Percentiles rank a stretch among this genome's conserved stretches.
phyloP scores from a whole-genome alignment of 2,888 invertebrate species.

The Lathronympha strigana region DNA sequence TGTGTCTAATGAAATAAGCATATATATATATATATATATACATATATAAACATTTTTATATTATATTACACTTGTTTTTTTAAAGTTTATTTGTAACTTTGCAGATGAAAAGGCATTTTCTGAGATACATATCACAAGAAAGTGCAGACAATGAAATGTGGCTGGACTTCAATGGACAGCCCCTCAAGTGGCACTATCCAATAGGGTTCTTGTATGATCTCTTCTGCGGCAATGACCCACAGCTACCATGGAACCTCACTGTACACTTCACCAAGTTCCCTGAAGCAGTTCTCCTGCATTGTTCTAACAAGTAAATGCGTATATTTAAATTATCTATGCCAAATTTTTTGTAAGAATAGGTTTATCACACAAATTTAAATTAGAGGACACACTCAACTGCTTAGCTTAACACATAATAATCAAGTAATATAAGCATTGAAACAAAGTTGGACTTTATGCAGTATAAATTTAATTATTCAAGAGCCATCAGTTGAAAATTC shows the following conservation, averaged over 20 bases:
- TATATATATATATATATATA: neutral
- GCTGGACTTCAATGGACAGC: slow-evolving; percentile 96
- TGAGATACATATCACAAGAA: slow-evolving; percentile 91
- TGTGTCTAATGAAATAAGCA: neutral
- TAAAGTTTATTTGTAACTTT: slow-evolving; percentile 46
- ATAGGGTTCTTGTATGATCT: slow-evolving; percentile 97
- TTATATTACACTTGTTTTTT: neutral
- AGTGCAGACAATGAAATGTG: slow-evolving; percentile 95
- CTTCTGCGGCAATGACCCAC: slow-evolving; percentile 86
- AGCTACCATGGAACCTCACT: slow-evolving; percentile 96
- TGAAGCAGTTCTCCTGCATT: slow-evolving; percentile 93
- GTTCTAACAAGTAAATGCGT: slow-evolving; percentile 89
- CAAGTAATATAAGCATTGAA: too few relatives aligned
- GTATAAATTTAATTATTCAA: too few relatives aligned
- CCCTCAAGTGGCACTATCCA: slow-evolving; percentile 95
- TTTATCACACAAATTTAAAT: too few relatives aligned
- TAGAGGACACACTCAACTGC: too few relatives aligned
- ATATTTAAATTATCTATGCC: neutral
- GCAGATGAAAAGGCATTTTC: slow-evolving; percentile 94
- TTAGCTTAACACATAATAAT: too few relatives aligned
- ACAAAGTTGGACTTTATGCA: too few relatives aligned
- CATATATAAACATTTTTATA: neutral
- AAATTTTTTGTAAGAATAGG: neutral
- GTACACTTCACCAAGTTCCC: slow-evolving; percentile 98
- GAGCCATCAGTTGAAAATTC: too few relatives aligned